Percentiles rank a stretch among this genome's conserved stretches.
Evolutionary conservation across 2,888 invertebrate genomes (phyloP).

Genomic region (Cephus pulcher): DNA sequence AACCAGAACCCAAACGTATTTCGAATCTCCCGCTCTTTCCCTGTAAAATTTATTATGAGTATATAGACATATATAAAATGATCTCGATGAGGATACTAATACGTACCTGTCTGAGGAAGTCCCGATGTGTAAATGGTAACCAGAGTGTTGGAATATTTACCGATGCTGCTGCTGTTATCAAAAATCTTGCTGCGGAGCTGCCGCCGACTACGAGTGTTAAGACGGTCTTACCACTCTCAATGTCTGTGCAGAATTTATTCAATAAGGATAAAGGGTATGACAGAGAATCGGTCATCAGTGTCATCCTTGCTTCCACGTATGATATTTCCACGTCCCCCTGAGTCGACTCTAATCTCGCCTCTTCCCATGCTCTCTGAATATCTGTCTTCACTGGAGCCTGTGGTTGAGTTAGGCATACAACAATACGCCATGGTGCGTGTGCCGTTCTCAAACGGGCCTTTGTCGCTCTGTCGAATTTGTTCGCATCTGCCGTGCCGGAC

Average conservation of each 20-base stretch:
- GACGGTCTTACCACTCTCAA: constrained; percentile 56
- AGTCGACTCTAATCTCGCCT: constrained; percentile 54
- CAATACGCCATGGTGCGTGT: constrained; percentile 54
- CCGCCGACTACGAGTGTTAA: constrained; percentile 59
- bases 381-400: constrained; percentile 52
- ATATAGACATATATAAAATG: background rate
- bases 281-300: constrained; percentile 48
- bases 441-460: constrained; percentile 42
- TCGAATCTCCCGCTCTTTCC: constrained; percentile 56
- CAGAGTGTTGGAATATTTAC: constrained; percentile 60
- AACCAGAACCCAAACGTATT: constrained; percentile 58
- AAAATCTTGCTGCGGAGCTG: constrained; percentile 60
- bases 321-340: constrained; percentile 59
- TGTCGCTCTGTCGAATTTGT: constrained; percentile 47
- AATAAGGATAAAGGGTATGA: constrained; percentile 54
- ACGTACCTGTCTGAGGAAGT: constrained; percentile 60
- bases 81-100: background rate
- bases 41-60: constrained; percentile 33
- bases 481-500: constrained; percentile 39
- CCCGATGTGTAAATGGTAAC: constrained; percentile 61
- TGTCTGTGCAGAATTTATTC: constrained; percentile 59
- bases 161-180: constrained; percentile 59
- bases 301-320: constrained; percentile 54
- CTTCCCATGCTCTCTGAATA: constrained; percentile 61
- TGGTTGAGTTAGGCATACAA: constrained; percentile 58